Evolutionary conservation across 2,888 invertebrate species (phyloP), one percentile per base, ranked within the genome.

Genomic region (Clepsis dumicolana): DNA sequence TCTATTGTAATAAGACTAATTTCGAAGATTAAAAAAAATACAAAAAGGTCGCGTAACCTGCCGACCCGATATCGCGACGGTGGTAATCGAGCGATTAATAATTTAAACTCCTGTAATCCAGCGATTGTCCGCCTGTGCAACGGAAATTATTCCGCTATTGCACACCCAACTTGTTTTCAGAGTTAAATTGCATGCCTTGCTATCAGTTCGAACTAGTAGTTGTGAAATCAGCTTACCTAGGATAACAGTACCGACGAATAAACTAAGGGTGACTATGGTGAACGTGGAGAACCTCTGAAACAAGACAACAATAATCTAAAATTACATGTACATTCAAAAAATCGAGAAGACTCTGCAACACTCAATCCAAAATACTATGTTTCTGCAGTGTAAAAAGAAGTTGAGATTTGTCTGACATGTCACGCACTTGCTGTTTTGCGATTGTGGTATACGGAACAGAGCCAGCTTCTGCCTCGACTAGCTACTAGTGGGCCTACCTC

Each of bases 161-260:
- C 48, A 53, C 52, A 44, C 53, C 52, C 38, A 59, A 63, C 63
- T 53, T 18, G 59, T 68, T 63, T 59, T 32, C 52, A 53, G 21
- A 52, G 50, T 41, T 38, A 50, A 54, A 52, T 57, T 52, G 52
- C 44, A 64, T 57, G 21, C 16, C 35, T 63, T n/a, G 16, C 18
- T 16, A 7, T 18, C 5, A 32, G 14, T 25, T 24, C 21, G 18
- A 57, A 50, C 35, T 54, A 72, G 52, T 71, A 70, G 41, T 60
- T 60, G 64, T 70, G 38, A 71, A 41, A 50, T 64, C 65, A 77
- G 94, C 97, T 96, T 94, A 98, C 98, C 96, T 94, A 98, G 94
- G 86, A 98, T 98, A 80, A 97, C 97, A 82, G 98, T 97, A 87
- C 99, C 99, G 79, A 98, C 97, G 89, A 98, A 97, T 74, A 98